Evolutionary conservation across 1,140 invertebrate species (phyloP), one percentile per base, ranked within the genome.

Genomic region (Drosophila subpulchrella): DNA sequence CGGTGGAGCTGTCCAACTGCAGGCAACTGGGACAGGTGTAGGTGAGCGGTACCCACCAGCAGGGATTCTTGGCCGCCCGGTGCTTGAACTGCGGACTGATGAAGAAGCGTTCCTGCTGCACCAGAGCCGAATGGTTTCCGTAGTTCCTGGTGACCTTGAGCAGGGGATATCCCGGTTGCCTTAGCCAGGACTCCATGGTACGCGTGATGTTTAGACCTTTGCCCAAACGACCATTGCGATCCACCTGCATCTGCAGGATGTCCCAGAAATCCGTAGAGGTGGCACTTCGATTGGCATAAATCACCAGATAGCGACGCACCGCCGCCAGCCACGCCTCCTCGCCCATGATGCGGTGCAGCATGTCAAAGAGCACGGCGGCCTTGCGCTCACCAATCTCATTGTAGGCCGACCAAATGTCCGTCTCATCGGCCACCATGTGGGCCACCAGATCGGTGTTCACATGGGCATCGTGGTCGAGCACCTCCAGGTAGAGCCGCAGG

Each of bases 11-110:
- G 15, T 57, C 12, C 6, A 13, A 5, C 1, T 34, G 8, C 0
- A 3, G 15, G 30, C 56, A 58, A 2, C 15, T 24, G 41, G 27
- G 39, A 12, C 56, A 58, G 7, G 30, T 20, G 17, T 34, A 34
- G 39, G 27, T 46, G 6, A 58, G 56, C 2, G 56, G 56, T 0
- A 58, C 41, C 56, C 56, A 58, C 56, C 56, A 58, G 41, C 56
- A 58, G 2, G 54, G 24, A 20, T 15, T 12, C 39, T 10, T 32
- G 2, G 27, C 0, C 30, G 8, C n/a, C 12, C n/a, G 48, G 4
- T 51, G 24, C 1, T 10, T 2, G 0, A 17, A 10, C 48, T 32
- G 30, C 30, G 48, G 30, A 39, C 30, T 58, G 15, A 58, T 46
- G 27, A 44, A 32, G 56, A 58, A 58, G 1, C 56, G 27, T 15